phyloP scores from a whole-genome alignment of 2,797 vertebrate genomes.

The Xenops minutus region DNA sequence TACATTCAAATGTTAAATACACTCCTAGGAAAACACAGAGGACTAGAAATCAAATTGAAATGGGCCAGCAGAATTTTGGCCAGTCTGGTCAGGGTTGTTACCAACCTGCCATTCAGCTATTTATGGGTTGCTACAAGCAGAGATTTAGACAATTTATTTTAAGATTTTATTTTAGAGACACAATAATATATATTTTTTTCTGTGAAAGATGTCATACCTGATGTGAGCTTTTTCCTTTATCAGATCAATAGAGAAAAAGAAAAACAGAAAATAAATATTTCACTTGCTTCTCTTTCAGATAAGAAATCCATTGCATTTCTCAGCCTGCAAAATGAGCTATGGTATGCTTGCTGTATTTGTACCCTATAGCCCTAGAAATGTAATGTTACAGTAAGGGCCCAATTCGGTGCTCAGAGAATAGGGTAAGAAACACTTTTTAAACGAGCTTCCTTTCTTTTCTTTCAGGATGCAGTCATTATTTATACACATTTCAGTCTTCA shows the following conservation, averaged over 20 bases:
- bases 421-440: background rate
- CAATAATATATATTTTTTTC: background rate
- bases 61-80: background rate
- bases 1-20: background rate
- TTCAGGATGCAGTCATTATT: background rate
- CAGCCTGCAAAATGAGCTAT: background rate
- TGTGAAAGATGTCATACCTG: background rate
- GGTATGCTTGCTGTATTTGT: background rate
- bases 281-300: background rate
- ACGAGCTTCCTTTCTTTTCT: background rate
- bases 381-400: background rate
- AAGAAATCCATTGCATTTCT: background rate
- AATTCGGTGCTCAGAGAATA: background rate
- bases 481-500: background rate
- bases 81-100: background rate
- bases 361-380: background rate
- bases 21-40: background rate
- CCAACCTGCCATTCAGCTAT: background rate
- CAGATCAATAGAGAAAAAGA: background rate
- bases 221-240: background rate
- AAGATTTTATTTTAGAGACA: constrained; percentile 4
- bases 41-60: background rate
- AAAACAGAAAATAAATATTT: background rate
- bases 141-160: background rate
- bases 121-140: background rate